phyloP scores from a whole-genome alignment of 2,113 vertebrate species.

The Neopipo cinnamomea region DNA sequence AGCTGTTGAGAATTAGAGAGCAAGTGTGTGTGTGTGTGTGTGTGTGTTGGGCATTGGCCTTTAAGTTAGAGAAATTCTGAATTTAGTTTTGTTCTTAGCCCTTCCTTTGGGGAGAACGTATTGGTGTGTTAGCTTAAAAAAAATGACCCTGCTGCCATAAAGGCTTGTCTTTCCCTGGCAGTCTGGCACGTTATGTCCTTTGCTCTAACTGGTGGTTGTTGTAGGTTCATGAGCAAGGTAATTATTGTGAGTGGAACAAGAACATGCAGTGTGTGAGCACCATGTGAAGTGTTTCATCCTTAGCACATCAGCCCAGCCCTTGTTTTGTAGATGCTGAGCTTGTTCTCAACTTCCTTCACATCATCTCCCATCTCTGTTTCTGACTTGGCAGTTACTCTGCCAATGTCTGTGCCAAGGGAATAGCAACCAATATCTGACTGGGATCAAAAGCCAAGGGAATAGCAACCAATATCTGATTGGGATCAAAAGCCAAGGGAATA shows the following conservation, averaged over 20 bases:
- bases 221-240: neutral
- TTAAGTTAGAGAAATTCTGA: neutral
- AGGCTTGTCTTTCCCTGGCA: neutral
- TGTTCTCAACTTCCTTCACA: neutral
- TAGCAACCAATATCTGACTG: neutral
- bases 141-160: neutral
- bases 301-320: neutral
- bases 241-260: neutral
- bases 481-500: neutral
- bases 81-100: neutral
- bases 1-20: neutral
- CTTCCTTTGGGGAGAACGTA: neutral
- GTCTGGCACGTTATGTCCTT: neutral
- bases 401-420: neutral
- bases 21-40: neutral
- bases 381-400: neutral
- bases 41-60: neutral
- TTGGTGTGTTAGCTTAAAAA: neutral
- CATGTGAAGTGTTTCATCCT: neutral
- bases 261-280: neutral
- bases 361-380: neutral
- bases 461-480: neutral
- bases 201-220: neutral
- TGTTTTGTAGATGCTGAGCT: neutral
- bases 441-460: neutral